phyloP scores from a whole-genome alignment of 2,888 invertebrate genomes.

The Xanthostigma xanthostigma region DNA sequence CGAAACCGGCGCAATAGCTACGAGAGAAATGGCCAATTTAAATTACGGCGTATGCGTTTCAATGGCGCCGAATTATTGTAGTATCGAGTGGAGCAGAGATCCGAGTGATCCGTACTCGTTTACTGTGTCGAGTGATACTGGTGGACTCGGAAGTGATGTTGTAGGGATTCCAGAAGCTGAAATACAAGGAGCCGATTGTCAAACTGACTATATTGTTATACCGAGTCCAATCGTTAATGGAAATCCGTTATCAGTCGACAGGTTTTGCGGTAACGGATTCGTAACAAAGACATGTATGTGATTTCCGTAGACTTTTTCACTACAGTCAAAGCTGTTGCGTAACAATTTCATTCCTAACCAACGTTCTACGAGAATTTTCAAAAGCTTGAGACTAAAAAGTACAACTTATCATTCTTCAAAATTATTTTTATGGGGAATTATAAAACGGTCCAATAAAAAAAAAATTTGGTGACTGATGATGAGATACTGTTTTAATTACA shows the following conservation, averaged over 20 bases:
- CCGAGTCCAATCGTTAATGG: conserved; percentile 44
- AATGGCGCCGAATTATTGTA: conserved; percentile 56
- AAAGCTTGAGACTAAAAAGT: too few relatives aligned
- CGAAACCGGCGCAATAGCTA: conserved; percentile 38
- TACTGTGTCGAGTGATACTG: conserved; percentile 55
- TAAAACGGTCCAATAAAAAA: too few relatives aligned
- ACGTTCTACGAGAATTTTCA: too few relatives aligned
- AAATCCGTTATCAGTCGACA: conserved; percentile 35
- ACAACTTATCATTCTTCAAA: too few relatives aligned
- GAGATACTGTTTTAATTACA: too few relatives aligned
- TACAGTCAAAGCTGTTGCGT: too few relatives aligned
- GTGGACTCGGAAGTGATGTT: conserved; percentile 42
- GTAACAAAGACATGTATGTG: conserved; percentile 45
- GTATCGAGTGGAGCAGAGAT: conserved; percentile 46
- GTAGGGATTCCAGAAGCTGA: conserved; percentile 40
- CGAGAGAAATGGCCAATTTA: conserved; percentile 53
- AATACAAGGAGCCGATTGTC: conserved; percentile 43
- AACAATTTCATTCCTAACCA: too few relatives aligned
- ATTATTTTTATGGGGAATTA: too few relatives aligned
- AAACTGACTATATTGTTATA: conserved; percentile 59
- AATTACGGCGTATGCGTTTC: conserved; percentile 67
- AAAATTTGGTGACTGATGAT: too few relatives aligned
- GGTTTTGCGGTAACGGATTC: conserved; percentile 64
- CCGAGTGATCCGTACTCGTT: conserved; percentile 43
- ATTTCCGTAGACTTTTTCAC: too few relatives aligned